Evolutionary conservation across 2,888 invertebrate genomes (phyloP), one percentile per base, ranked within the genome.

Genomic region (Scaptomyza caliginosa): DNA sequence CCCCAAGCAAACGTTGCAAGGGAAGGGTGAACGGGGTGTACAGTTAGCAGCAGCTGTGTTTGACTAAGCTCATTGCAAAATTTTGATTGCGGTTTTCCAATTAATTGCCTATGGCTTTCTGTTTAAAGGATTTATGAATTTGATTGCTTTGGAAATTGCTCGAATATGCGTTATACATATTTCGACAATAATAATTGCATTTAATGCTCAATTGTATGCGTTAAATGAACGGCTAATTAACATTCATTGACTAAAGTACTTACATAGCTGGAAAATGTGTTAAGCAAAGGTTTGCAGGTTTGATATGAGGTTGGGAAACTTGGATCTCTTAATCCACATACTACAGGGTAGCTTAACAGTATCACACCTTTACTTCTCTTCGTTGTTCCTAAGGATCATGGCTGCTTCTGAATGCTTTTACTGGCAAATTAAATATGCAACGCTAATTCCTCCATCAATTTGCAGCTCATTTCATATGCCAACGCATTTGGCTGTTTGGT

Each of bases 401-500:
- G 30, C 39, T 49, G 39, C 13, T 34, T 49, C 39, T 42, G 1
- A 28, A 34, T 24, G 56, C 59, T 65, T 59, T 67, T 48, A 56
- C n/a, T 6, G 54, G 28, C 49, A 59, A 77, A 81, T 88, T 82
- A 78, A 82, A 84, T 82, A 87, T 86, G 68, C 84, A 69, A 67
- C 79, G 84, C 88, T 88, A 88, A 88, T 86, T 84, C 84, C 74
- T 78, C 66, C 87, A 77, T 74, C 88, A 86, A 88, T 87, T 87
- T 88, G 80, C 88, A 79, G 74, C 82, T 89, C 83, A 86, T 89
- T 85, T 82, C 66, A 74, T 73, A 88, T 88, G 87, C 87, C 65
- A 88, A 75, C 76, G 80, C 81, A 76, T 78, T 81, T 76, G 74
- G 55, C 50, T 60, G n/a, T n/a, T n/a, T 13, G 45, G 32, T 39